Percentiles rank a stretch among this genome's conserved stretches.
Evolutionary conservation across 2,888 invertebrate species (phyloP).

Genomic region (Drosophila melanosoma): DNA sequence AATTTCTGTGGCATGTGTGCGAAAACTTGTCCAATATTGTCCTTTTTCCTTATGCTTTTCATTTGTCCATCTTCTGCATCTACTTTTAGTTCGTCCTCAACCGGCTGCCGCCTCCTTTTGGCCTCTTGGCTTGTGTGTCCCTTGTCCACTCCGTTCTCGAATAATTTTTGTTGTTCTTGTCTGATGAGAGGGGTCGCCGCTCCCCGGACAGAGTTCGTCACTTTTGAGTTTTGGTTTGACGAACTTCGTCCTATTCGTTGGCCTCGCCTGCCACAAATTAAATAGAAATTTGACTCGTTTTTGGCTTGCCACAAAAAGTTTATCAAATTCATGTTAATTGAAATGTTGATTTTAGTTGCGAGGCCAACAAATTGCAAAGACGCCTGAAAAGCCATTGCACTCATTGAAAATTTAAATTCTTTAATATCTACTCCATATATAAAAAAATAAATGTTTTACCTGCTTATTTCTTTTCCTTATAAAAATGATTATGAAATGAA

Average conservation of each 20-base stretch:
- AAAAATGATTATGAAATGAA: slow-evolving; percentile 1
- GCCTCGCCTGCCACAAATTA: slow-evolving; percentile 39
- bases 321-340: slow-evolving; percentile 69
- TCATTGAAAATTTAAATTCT: slow-evolving; percentile 9
- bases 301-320: slow-evolving; percentile 50
- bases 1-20: slow-evolving; percentile 51
- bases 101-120: slow-evolving; percentile 29
- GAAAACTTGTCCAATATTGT: slow-evolving; percentile 75
- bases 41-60: slow-evolving; percentile 78
- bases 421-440: not conserved
- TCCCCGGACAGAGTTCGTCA: slow-evolving; percentile 66
- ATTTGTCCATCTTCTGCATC: slow-evolving; percentile 75
- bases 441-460: not conserved
- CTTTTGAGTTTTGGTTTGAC: slow-evolving; percentile 72
- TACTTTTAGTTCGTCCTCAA: slow-evolving; percentile 32
- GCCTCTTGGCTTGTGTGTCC: slow-evolving; percentile 40
- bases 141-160: slow-evolving; percentile 35
- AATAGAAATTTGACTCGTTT: slow-evolving; percentile 55
- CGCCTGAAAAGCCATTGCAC: slow-evolving; percentile 19
- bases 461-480: not conserved
- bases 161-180: slow-evolving; percentile 53
- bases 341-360: slow-evolving; percentile 67
- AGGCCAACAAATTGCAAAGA: slow-evolving; percentile 38
- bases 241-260: slow-evolving; percentile 63
- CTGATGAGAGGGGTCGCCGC: slow-evolving; percentile 57